A percentile compares a stretch with the other conserved stretches of the same genome.
These are phyloP conservation scores for Baronia brevicornis DNA, from an alignment of 2,888 invertebrate genomes.

Conservation along the genomic window DNA sequence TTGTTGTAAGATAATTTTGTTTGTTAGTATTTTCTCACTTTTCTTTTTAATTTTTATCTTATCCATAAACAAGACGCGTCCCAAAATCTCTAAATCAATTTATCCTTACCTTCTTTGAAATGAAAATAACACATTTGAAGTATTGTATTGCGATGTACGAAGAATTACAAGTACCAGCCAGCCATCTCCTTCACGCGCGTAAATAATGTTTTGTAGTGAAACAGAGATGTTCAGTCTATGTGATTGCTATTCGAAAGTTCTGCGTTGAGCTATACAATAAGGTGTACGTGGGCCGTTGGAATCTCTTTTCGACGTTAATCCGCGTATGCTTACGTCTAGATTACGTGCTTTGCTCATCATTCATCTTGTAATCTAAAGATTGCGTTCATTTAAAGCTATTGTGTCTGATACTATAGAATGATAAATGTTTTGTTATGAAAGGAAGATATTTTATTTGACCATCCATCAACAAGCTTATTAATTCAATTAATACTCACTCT, in stretches of 20 bases:
- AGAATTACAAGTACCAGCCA: no score
- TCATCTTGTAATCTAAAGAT: constrained; percentile 32
- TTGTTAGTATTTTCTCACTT: constrained; percentile 27
- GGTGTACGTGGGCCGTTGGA: constrained; percentile 3
- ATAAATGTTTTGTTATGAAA: background rate
- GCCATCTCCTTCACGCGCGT: constrained; percentile 2
- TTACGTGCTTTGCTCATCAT: constrained; percentile 30
- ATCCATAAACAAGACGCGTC: constrained; percentile 30
- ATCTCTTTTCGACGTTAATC: constrained; percentile 2
- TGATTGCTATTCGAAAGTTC: background rate
- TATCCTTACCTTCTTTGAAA: constrained; percentile 34
- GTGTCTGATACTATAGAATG: constrained; percentile 18
- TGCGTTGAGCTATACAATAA: no score
- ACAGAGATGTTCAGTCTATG: constrained; percentile 2
- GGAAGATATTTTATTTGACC: no score
- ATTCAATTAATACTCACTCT: no score
- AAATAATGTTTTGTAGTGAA: background rate
- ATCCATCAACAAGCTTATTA: no score
- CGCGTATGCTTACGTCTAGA: constrained; percentile 19
- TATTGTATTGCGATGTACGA: no score
- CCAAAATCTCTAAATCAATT: constrained; percentile 44
- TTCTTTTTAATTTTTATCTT: constrained; percentile 31
- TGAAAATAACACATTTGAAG: constrained; percentile 37
- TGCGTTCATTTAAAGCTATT: no score
- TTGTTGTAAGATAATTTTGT: constrained; percentile 25